Base-by-base conservation (phyloP, 2,888 invertebrate species). In the Meganola albula region DNA sequence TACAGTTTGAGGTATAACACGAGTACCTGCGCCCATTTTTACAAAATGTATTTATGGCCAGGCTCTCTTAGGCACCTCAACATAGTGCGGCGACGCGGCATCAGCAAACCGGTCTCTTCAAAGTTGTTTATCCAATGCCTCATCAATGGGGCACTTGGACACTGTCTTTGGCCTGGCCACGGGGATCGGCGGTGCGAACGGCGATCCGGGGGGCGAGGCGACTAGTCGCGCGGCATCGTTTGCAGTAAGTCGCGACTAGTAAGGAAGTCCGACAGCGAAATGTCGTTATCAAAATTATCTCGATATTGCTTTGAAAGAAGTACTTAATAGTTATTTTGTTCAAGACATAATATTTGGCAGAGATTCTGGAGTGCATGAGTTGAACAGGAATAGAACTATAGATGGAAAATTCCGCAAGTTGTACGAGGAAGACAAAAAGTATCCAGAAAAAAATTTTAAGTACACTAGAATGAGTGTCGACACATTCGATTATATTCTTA, bases 271-370 rank as follows among this genome's bases (percentile, higher is more conserved):
- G 2, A 12, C 2, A 26, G 26, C 26, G 3, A 26, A 26, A 26
- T 26, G 26, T 26, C 26, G 7, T 26, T 26, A 14, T 26, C 26
- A 10, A 26, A 12, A 13, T 13, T 26, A 26, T 26, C 13, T 26
- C 14, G 26, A 26, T 26, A 26, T 26, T 26, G 26, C 24, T 24
- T 24, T 11, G 24, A 24, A 24, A 24, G 24, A n/a, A n/a, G n/a
- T n/a, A n/a, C n/a, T n/a, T 24, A 24, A 24, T 24, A 24, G 24
- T 2, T 24, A 1, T 24, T 24, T 24, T 10, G 24, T 24, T 24
- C 24, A 24, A 9, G 10, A 24, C 24, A 10, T 24, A 24, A 26
- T 26, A 13, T 26, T 26, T 26, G 2, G n/a, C 12, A 26, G n/a
- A 26, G 7, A 26, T 13, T 26, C 13, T 13, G 12, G 22, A 29